A percentile compares a stretch with the other conserved stretches of the same genome.
Evolutionary conservation across 2,888 invertebrate genomes (phyloP).

Genomic region (Drosophila antonietae): DNA sequence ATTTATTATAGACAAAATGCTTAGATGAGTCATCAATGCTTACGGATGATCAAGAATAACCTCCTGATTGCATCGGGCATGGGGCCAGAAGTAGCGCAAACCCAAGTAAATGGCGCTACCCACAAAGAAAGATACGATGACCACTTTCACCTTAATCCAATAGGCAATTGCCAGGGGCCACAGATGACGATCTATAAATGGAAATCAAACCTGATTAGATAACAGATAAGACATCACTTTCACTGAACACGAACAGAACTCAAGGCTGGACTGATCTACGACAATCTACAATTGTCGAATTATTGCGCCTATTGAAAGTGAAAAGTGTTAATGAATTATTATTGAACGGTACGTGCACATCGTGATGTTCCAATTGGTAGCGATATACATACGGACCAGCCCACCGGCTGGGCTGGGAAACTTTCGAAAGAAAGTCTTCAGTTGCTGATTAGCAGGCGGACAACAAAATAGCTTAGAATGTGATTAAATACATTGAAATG

Average conservation of each 20-base stretch:
- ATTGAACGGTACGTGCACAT: conserved; percentile 40
- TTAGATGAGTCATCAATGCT: conserved; percentile 16
- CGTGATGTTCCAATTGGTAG: conserved; percentile 72
- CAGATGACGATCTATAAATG: conserved; percentile 65
- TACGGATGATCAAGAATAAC: conserved; percentile 83
- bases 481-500: conserved; percentile 11
- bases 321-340: conserved; percentile 80
- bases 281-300: conserved; percentile 44
- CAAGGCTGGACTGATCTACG: conserved; percentile 51
- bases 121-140: conserved; percentile 82
- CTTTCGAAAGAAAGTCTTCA: conserved; percentile 67
- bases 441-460: conserved; percentile 44
- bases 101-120: conserved; percentile 83
- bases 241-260: conserved; percentile 34
- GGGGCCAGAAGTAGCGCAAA: conserved; percentile 77
- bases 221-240: conserved; percentile 51
- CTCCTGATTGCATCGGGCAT: conserved; percentile 67
- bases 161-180: conserved; percentile 83
- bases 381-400: conserved; percentile 23
- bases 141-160: conserved; percentile 83
- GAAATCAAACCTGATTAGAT: conserved; percentile 49
- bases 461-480: conserved; percentile 35
- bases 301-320: conserved; percentile 73
- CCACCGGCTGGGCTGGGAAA: conserved; percentile 44
- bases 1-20: background rate